Base-by-base conservation (phyloP, 2,113 vertebrate genomes). In the Erpornis zantholeuca region DNA sequence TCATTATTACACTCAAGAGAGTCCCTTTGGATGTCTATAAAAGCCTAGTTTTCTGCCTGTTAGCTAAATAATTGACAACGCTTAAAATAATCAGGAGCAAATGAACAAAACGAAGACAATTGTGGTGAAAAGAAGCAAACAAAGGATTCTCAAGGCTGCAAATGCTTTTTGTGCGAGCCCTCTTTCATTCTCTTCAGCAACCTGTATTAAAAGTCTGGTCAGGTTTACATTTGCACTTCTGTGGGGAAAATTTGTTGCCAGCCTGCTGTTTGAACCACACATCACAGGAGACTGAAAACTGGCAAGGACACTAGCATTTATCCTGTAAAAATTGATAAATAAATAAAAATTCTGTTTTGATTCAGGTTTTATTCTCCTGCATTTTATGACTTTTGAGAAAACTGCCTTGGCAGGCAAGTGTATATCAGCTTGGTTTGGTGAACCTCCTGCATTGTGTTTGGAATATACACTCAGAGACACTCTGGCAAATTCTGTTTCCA, bases 21-120 rank as follows among this genome's bases (percentile, higher is more conserved):
- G 98, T 95, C 98, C 97, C 98, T 98, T 95, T 96, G 96, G 96
- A 98, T 97, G 97, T 97, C 98, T 98, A 97, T 98, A 98, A 97
- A 98, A 98, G 97, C 97, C 98, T 98, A 97, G 97, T 98, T 98
- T 98, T 98, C 98, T 98, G 98, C 98, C 98, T 97, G 97, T 98
- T 98, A 98, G 97, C 97, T 97, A 98, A 98, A 98, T 98, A 98
- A 98, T 97, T 98, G 97, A 98, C 97, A 97, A 97, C 10, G 94
- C 94, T 97, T 97, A 97, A 98, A 98, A 98, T 98, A 98, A 98
- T 97, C 97, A 97, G 94, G 95, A 97, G 92, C 96, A 97, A 98
- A 98, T 91, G 96, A 98, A 98, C 66, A 72, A 95, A 98, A 96
- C 10, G 7, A 83, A 92, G 95, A 97, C 83, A 84, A 95, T 92